phyloP scores from a whole-genome alignment of 2,888 invertebrate species.

The Drosophila meridionalis region DNA sequence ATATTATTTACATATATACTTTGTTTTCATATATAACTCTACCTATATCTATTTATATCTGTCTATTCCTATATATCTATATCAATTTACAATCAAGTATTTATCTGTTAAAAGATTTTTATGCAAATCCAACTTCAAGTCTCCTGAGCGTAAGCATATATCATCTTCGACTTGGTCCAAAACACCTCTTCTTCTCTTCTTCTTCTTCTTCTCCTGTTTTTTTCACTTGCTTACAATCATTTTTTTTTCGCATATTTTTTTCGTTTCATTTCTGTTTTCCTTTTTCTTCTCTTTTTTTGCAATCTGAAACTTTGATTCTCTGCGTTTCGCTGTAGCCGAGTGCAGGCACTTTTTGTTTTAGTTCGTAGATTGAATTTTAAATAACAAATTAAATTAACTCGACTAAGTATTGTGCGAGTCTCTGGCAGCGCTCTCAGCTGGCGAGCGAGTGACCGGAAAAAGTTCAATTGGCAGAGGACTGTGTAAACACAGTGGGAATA shows the following conservation, averaged over 20 bases:
- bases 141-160: background rate
- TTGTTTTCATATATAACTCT: no score
- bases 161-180: background rate
- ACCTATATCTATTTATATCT: background rate
- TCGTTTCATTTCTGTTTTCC: constrained; percentile 2
- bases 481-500: constrained; percentile 80
- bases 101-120: background rate
- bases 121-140: background rate
- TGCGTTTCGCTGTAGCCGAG: constrained; percentile 10
- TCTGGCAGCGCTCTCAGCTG: constrained; percentile 14
- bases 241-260: constrained; percentile 27
- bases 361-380: constrained; percentile 84
- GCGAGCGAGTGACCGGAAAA: constrained; percentile 44
- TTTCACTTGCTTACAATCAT: constrained; percentile 10
- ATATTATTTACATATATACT: no score
- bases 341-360: constrained; percentile 83
- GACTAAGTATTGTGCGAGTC: constrained; percentile 79
- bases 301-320: constrained; percentile 31
- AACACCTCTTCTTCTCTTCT: background rate
- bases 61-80: no score
- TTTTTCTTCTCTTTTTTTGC: constrained; percentile 22
- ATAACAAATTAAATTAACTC: constrained; percentile 84
- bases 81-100: background rate
- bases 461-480: constrained; percentile 80
- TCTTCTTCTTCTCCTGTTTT: background rate